A percentile compares a stretch with the other conserved stretches of the same genome.
These are phyloP conservation scores for Oreohelix idahoensis DNA, from an alignment of 1,140 invertebrate genomes.

Conservation along the genomic window DNA sequence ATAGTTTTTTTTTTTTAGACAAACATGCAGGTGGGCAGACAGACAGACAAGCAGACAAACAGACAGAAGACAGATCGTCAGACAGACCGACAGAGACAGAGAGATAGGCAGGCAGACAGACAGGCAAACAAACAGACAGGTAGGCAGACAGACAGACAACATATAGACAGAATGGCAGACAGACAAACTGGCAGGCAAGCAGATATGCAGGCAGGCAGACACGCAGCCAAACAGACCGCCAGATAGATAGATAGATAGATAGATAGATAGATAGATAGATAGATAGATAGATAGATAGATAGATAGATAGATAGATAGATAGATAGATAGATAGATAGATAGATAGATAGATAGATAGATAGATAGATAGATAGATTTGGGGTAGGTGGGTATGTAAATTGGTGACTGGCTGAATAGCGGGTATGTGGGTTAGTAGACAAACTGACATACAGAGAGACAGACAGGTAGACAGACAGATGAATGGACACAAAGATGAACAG, in stretches of 20 bases:
- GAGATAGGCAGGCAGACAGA: background rate
- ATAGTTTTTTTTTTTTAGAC: background rate
- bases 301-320: background rate
- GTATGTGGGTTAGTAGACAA: no score
- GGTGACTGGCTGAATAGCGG: no score
- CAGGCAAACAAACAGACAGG: background rate
- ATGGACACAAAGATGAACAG: no score
- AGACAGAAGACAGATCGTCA: background rate
- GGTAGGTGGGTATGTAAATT: no score
- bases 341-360: background rate
- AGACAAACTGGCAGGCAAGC: background rate
- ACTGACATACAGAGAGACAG: no score
- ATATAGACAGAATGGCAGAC: background rate
- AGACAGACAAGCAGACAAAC: background rate
- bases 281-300: background rate
- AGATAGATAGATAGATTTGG: background rate
- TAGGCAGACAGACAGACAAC: background rate
- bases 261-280: background rate
- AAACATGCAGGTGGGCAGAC: background rate
- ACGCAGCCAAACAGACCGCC: background rate
- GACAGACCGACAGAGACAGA: background rate
- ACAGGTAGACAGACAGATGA: no score
- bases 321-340: background rate
- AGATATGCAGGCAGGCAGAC: background rate
- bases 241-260: background rate